These are phyloP conservation scores for Cryptomyrus ogoouensis DNA, from an alignment of 2,113 vertebrate species.

Conservation along the genomic window DNA sequence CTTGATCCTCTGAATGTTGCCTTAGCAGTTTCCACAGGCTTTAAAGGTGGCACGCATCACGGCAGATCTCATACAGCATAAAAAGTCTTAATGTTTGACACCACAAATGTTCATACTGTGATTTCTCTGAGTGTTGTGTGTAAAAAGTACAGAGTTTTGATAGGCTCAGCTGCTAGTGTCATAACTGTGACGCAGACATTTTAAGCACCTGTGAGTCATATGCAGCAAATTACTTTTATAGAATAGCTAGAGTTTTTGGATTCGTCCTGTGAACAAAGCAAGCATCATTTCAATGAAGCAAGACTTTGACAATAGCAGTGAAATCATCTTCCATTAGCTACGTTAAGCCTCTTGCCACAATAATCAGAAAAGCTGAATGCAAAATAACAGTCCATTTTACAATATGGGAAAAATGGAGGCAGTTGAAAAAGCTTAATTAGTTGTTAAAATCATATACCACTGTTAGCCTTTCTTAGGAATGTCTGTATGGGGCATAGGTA, in stretches of 20 bases:
- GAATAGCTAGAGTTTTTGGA: not conserved
- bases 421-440: not conserved
- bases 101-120: not conserved
- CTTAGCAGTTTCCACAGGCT: not conserved
- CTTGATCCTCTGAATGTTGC: not conserved
- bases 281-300: not conserved
- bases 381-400: not conserved
- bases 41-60: not conserved
- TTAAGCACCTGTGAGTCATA: not conserved
- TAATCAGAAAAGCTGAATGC: not conserved
- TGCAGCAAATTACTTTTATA: not conserved
- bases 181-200: not conserved
- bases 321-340: not conserved
- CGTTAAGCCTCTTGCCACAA: not conserved
- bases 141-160: not conserved
- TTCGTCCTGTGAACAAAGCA: not conserved
- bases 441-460: not conserved
- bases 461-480: not conserved
- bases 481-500: not conserved
- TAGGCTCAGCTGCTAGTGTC: not conserved
- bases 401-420: not conserved
- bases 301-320: not conserved
- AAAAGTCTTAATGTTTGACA: not conserved
- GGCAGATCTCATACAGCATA: not conserved
- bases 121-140: not conserved